Base-by-base conservation (phyloP, 1,140 invertebrate species). In the Odontomachus brunneus region DNA sequence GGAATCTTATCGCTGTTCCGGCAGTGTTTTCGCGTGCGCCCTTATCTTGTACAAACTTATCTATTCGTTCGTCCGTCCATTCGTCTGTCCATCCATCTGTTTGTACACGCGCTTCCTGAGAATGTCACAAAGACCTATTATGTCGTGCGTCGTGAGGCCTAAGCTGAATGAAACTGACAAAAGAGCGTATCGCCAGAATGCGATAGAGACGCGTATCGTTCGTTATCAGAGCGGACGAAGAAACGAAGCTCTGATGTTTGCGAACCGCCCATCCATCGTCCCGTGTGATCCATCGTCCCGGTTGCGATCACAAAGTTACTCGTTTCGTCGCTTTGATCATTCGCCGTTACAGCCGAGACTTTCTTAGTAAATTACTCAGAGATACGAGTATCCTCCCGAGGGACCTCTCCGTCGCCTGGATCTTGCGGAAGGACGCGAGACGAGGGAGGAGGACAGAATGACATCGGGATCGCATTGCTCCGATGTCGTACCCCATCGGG, bases 331-430 rank as follows among this genome's bases (percentile, higher is more conserved):
- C 71, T 82, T 82, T 82, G 71, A 82, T 82, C 80, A 74, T 74
- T 51, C 29, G n/a, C 80, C 80, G 71, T 82, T 82, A 55, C 69
- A 82, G 26, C 17, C 69, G 57, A 59, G 69, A 74, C 48, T 82
- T 74, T 82, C 60, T 82, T 82, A 82, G 38, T 59, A 74, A 73
- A 74, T 82, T 82, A 82, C 80, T 82, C 69, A 71, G 44, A 65
- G 80, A 73, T 29, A 7, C 38, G 9, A 51, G 53, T 73, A 33
- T 74, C 29, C 26, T 82, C 71, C 24, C 17, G 17, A 19, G 80
- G 49, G 59, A 44, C 5, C 17, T 57, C 24, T 71, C 4, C 19
- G 19, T 38, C 24, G 26, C 7, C 33, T 49, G 57, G 17, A 74
- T 49, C 38, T 49, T 4, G 17, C 12, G 38, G 38, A 44, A 19